Percentiles rank a stretch among this genome's conserved stretches.
Conservation (phyloP, 2,888 invertebrate species). For the Steinernema hermaphroditum region DNA sequence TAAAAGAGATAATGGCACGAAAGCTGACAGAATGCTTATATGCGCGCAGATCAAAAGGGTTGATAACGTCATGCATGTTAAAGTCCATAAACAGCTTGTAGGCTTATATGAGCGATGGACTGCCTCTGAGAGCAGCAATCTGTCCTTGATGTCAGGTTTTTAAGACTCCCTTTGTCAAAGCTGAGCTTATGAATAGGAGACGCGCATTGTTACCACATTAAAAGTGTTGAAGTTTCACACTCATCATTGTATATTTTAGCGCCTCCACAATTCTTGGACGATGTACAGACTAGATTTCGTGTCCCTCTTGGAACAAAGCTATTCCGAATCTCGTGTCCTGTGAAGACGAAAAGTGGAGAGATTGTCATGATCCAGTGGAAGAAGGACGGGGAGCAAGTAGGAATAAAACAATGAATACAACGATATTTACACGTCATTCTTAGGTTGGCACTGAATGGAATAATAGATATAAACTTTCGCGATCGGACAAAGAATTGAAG, state of each 20-base stretch:
- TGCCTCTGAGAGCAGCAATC: constrained; percentile 1
- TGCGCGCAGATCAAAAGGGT: constrained; percentile 19
- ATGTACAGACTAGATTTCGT: constrained; percentile 55
- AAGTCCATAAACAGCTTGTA: constrained; percentile 30
- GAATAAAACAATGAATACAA: not conserved
- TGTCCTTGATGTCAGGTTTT: constrained; percentile 11
- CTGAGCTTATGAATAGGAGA: not conserved
- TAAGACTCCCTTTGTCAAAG: constrained; percentile 12
- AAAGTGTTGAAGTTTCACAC: too few relatives aligned
- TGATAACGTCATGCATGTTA: constrained; percentile 28
- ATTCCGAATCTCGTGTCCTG: constrained; percentile 60
- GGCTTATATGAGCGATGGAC: constrained; percentile 25
- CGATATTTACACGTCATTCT: not conserved
- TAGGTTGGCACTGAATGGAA: constrained; percentile 39
- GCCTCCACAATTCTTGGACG: constrained; percentile 55
- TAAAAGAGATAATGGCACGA: constrained; percentile 5
- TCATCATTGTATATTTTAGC: too few relatives aligned
- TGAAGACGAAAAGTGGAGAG: constrained; percentile 39
- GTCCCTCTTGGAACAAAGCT: constrained; percentile 57
- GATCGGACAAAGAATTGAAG: constrained; percentile 54
- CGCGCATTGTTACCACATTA: too few relatives aligned
- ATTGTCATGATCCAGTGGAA: constrained; percentile 61
- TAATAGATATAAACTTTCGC: constrained; percentile 51
- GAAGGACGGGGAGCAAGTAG: constrained; percentile 57
- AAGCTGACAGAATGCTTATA: constrained; percentile 31